phyloP scores from a whole-genome alignment of 92 coral and sea anemone genomes.

The Parazoanthus swiftii region DNA sequence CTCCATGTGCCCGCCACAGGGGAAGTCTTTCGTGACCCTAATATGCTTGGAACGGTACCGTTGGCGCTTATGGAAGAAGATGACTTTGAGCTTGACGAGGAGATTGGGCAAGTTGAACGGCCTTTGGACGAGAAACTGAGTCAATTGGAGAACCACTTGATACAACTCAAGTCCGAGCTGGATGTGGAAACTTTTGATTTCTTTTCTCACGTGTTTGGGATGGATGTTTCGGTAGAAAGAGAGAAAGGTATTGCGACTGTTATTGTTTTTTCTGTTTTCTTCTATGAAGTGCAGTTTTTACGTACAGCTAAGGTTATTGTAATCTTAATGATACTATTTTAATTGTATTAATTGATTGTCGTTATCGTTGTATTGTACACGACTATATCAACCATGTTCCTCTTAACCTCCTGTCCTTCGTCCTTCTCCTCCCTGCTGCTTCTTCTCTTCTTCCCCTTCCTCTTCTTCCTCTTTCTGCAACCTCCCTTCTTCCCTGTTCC shows the following conservation, averaged over 20 bases:
- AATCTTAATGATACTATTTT: too few relatives aligned
- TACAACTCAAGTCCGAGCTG: constrained; percentile 68
- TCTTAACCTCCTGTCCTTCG: too few relatives aligned
- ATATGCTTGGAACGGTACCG: constrained; percentile 60
- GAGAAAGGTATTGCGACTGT: background rate
- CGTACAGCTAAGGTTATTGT: background rate
- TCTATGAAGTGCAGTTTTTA: background rate
- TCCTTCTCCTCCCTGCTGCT: too few relatives aligned
- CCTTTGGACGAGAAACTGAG: constrained; percentile 72
- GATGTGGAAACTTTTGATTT: constrained; percentile 1
- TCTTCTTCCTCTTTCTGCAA: background rate
- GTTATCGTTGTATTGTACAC: too few relatives aligned
- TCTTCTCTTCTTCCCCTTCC: background rate
- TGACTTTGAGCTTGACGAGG: constrained; percentile 55
- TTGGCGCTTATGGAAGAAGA: constrained; percentile 73
- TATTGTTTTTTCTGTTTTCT: background rate
- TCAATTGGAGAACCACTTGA: constrained; percentile 67
- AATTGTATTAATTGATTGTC: too few relatives aligned
- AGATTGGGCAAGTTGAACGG: constrained; percentile 39
- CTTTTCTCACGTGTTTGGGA: constrained; percentile 13
- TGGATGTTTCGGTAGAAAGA: constrained; percentile 14
- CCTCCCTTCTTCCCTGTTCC: background rate
- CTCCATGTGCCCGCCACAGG: constrained; percentile 45
- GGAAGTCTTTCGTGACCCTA: constrained; percentile 32
- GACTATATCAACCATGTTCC: too few relatives aligned